These are phyloP conservation scores for Pyrgilauda ruficollis DNA, from an alignment of 2,113 vertebrate genomes.

Conservation along the genomic window DNA sequence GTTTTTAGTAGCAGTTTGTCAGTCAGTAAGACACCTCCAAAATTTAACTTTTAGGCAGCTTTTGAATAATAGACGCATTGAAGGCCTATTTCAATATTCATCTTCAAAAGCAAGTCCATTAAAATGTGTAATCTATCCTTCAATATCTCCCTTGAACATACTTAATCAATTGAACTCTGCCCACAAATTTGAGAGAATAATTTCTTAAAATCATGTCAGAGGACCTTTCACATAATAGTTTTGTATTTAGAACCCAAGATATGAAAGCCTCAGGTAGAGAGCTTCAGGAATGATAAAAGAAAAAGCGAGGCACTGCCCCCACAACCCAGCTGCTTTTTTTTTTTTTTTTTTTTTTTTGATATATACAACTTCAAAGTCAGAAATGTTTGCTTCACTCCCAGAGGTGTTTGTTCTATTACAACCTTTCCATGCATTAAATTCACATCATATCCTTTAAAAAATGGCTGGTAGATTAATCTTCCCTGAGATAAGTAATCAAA, in stretches of 20 bases:
- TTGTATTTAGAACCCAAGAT: not conserved
- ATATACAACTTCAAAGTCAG: not conserved
- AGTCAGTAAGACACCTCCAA: not conserved
- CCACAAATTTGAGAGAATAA: not conserved
- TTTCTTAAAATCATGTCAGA: not conserved
- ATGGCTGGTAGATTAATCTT: not conserved
- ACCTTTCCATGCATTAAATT: not conserved
- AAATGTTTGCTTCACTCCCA: not conserved
- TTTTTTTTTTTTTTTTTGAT: not conserved
- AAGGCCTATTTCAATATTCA: not conserved
- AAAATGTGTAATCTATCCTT: not conserved
- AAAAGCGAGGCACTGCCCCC: not conserved
- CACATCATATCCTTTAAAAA: not conserved
- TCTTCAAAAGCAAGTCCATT: not conserved
- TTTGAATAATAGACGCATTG: not conserved
- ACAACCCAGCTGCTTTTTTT: not conserved
- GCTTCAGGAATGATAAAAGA: not conserved
- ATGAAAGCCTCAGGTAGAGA: not conserved
- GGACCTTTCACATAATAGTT: not conserved
- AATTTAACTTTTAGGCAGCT: not conserved
- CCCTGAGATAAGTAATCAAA: not conserved
- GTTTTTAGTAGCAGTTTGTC: not conserved
- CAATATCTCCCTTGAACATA: not conserved
- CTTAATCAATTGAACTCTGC: not conserved
- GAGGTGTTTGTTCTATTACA: not conserved